Base-by-base conservation (phyloP, 2,797 vertebrate species). In the Leptatherina wallacei region DNA sequence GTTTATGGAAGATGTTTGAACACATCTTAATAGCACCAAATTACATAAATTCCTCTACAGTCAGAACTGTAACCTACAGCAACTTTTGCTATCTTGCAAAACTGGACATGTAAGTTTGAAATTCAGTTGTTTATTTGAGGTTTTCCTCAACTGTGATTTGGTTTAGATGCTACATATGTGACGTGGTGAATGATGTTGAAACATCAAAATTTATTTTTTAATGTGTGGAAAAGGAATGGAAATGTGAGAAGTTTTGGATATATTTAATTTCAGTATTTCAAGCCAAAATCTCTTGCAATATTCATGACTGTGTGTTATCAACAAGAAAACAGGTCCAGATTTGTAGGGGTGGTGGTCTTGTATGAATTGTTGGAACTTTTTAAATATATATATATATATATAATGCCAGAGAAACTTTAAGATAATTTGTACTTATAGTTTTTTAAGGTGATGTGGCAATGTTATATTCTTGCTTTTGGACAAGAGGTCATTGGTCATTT, bases 191-290 rank as follows among this genome's bases (percentile, higher is more conserved):
- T 3, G 3, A 38, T 38, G 0, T 16, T 49, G 51, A 66, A 40
- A 16, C 18, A 42, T 65, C 51, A 55, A 65, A 56, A 29, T 56
- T 27, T n/a, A 8, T 4, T 66, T 55, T 55, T 55, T n/a, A 30
- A 54, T 47, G 6, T 47, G 42, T 47, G 42, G 16, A 2, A 47
- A 47, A 20, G 18, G 18, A 18, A 20, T 0, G 18, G 18, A n/a
- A 47, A 47, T 18, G 42, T 16, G 40, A 42, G 13, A 42, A 42
- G 40, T 12, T 42, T 42, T 42, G 40, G 9, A 13, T 24, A 24
- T 27, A 22, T 52, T 52, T 49, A 49, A n/a, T 8, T 20, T 20
- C 16, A 47, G 11, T 52, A 3, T 18, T 6, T 49, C 18, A 20
- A 47, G 44, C 42, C 8, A 51, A 22, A 38, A 51, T n/a, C 16